phyloP scores from a whole-genome alignment of 2,113 vertebrate species.

The Hyperopisus bebe region DNA sequence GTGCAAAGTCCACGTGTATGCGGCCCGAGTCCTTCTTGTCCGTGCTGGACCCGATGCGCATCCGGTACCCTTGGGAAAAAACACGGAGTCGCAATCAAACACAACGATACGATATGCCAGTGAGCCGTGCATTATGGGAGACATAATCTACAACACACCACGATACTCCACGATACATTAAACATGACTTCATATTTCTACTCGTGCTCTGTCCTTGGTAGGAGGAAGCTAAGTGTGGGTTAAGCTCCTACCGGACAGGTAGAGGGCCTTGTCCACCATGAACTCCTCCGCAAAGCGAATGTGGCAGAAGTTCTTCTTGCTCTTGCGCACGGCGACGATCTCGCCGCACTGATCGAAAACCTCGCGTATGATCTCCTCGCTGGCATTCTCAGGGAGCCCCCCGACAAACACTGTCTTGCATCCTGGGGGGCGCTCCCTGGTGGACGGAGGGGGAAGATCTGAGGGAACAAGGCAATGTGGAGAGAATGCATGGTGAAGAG shows the following conservation, averaged over 20 bases:
- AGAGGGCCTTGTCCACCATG: slow-evolving; percentile 89
- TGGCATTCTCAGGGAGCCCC: slow-evolving; percentile 80
- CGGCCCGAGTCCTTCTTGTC: slow-evolving; percentile 87
- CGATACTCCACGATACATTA: background rate
- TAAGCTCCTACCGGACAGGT: slow-evolving; percentile 71
- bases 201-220: background rate
- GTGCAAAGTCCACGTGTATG: slow-evolving; percentile 84
- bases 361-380: slow-evolving; percentile 80
- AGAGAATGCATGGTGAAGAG: background rate
- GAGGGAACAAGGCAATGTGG: background rate
- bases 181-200: background rate
- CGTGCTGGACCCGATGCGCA: slow-evolving; percentile 82
- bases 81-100: background rate
- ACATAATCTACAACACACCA: background rate
- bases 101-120: background rate
- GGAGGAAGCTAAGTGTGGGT: background rate
- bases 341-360: slow-evolving; percentile 85
- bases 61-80: slow-evolving; percentile 72
- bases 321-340: slow-evolving; percentile 81
- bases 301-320: slow-evolving; percentile 92
- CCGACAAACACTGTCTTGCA: slow-evolving; percentile 88
- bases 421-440: slow-evolving; percentile 79
- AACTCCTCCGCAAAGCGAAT: slow-evolving; percentile 83
- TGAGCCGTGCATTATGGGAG: background rate
- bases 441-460: slow-evolving; percentile 85